A percentile compares a stretch with the other conserved stretches of the same genome.
Evolutionary conservation across 2,113 vertebrate species (phyloP).

Genomic region (Brachionichthys hirsutus): DNA sequence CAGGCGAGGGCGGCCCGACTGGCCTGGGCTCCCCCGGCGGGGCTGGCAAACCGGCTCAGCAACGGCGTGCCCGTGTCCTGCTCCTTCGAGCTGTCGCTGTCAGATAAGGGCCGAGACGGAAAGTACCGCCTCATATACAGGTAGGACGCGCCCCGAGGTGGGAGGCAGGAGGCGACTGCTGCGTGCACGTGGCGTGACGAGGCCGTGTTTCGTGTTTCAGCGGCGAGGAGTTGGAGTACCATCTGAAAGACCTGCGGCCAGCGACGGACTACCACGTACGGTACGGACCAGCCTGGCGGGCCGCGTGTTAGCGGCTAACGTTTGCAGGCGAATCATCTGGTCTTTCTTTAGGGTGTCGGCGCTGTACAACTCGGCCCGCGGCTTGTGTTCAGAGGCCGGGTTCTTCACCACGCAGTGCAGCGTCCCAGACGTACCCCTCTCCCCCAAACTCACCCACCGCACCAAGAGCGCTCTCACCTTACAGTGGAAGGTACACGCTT

Average conservation of each 20-base stretch:
- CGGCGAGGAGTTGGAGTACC: constrained; percentile 94
- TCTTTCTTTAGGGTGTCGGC: constrained; percentile 82
- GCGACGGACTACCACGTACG: constrained; percentile 95
- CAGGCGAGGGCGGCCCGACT: constrained; percentile 87
- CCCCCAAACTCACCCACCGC: constrained; percentile 89
- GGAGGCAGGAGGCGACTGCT: too few species aligned
- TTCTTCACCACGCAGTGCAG: constrained; percentile 93
- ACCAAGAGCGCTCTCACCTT: constrained; percentile 91
- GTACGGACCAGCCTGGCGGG: constrained; percentile 71
- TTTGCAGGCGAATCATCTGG: too few species aligned
- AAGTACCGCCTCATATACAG: constrained; percentile 96
- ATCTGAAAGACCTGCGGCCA: constrained; percentile 93
- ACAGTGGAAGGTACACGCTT: constrained; percentile 92
- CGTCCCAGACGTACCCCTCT: constrained; percentile 86
- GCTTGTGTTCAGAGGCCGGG: constrained; percentile 87
- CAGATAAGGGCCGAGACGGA: constrained; percentile 94
- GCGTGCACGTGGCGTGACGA: not conserved
- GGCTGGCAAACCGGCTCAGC: constrained; percentile 83
- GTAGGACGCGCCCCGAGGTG: constrained; percentile 61
- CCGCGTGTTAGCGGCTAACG: not conserved
- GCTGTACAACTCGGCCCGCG: constrained; percentile 88
- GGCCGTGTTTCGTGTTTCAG: constrained; percentile 71
- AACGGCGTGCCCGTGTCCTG: constrained; percentile 88
- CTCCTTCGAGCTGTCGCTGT: constrained; percentile 93
- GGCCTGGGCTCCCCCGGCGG: constrained; percentile 86